Base-by-base conservation (phyloP, 2,797 vertebrate genomes). In the Cyclopterus lumpus region DNA sequence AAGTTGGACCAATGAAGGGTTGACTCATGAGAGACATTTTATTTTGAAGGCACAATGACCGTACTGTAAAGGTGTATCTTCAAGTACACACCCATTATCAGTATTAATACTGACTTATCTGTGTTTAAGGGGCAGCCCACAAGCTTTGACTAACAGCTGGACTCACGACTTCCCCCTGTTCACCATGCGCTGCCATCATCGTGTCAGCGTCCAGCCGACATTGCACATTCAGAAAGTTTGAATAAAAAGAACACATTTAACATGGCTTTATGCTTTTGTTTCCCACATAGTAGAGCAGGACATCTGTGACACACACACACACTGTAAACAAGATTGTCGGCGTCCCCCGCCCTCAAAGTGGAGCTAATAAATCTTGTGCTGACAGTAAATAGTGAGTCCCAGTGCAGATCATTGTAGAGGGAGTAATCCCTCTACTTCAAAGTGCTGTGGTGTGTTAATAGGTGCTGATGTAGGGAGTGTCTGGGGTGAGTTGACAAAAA, bases 291-390 rank as follows among this genome's bases (percentile, higher is more conserved):
- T 58, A 7, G 18, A 51, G 26, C 49, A 5, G 69, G 46, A 48
- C 67, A 53, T 44, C 42, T 71, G 70, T 80, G 79, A 22, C 48
- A 51, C 58, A 72, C 78, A 51, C 48, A 38, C 58, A 60, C 71
- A 53, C 42, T 55, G 71, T 76, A 86, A 87, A 86, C 86, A 75
- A 59, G 64, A 30, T 48, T 81, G 87, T 81, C 67, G 49, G 55
- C 86, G 79, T 89, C 80, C 84, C 76, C 73, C 28, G n/a, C 75
- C 84, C 74, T 81, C 87, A 86, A 79, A 91, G 85, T 81, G 83
- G 73, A 72, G 78, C 73, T 86, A 84, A 92, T 91, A 88, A 88
- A 89, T 91, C 89, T 81, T 48, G 22, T 88, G 91, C 86, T 91
- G 92, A 86, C 86, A 74, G 60, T 91, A 86, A 91, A 90, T 62